These are phyloP conservation scores for Zelleria hepariella DNA, from an alignment of 2,888 invertebrate species.

Conservation along the genomic window DNA sequence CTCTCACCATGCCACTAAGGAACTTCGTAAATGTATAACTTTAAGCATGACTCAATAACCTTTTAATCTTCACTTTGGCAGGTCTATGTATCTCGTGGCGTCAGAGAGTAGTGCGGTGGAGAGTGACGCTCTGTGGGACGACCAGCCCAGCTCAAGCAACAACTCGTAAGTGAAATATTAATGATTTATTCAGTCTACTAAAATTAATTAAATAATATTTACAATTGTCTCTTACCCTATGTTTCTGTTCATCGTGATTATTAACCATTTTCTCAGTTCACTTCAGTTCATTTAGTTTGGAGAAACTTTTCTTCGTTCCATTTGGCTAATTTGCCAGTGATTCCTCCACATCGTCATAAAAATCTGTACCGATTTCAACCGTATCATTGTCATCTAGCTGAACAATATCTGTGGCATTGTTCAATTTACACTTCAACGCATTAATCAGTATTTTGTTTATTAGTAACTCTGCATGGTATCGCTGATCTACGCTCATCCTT, in stretches of 20 bases:
- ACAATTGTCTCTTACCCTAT: neutral
- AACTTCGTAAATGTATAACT: too few relatives aligned
- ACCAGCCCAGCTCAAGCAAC: constrained; percentile 44
- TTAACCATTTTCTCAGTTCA: neutral
- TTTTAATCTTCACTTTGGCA: too few relatives aligned
- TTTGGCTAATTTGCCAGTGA: neutral
- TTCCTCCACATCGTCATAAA: neutral
- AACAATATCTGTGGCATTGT: neutral
- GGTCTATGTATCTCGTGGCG: constrained; percentile 63
- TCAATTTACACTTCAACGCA: neutral
- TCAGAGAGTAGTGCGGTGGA: constrained; percentile 66
- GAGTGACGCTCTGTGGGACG: constrained; percentile 55
- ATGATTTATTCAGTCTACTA: neutral
- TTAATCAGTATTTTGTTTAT: neutral
- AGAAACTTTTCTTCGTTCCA: neutral
- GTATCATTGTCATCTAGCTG: neutral
- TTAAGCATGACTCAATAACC: too few relatives aligned
- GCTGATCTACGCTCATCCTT: neutral
- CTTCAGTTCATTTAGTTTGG: neutral
- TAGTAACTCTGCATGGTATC: neutral
- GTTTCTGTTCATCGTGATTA: neutral
- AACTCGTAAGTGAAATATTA: constrained; percentile 43
- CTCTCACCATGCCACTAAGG: too few relatives aligned
- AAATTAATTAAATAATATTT: neutral
- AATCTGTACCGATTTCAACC: neutral